Base-by-base conservation (phyloP, 2,113 vertebrate species). In the Climacteris rufus region DNA sequence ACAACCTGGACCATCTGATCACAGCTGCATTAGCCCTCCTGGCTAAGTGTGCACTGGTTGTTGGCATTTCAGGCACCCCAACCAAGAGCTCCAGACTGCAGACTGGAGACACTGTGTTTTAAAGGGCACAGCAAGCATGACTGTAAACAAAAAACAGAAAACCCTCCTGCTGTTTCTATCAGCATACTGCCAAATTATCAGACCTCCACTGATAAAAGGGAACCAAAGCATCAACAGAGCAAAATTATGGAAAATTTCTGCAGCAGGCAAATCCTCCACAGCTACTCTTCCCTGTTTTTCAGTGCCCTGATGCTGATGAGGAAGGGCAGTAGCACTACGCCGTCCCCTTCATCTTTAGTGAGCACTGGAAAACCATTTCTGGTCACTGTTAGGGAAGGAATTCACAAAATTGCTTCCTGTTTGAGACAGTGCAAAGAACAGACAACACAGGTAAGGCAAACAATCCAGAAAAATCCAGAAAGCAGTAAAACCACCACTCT, bases 71-170 rank as follows among this genome's bases (percentile, higher is more conserved):
- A 79, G 40, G 74, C 61, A 44, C 7, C 10, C 52, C 74, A 64
- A 35, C 52, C n/a, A 39, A 93, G 52, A 77, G 80, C 69, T 52
- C 20, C 70, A 60, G 37, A 23, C 63, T 60, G 11, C 33, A 11
- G 61, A 49, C 63, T 52, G 16, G 27, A 88, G 83, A 89, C 40
- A 9, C 35, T 33, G 28, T 14, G 45, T 66, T 91, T 94, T 63
- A 87, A 84, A 96, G 56, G 61, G 50, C 82, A 93, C 84, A 85
- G 78, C 78, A 82, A 94, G 44, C 24, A 44, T 8, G 24, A 78
- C 86, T 63, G 70, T 89, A 80, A 93, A 80, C n/a, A 59, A 90
- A 91, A 87, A 4, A 6, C 57, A 78, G 84, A 90, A 91, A 96
- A 69, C 53, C 49, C 31, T 84, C 63, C 88, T 1, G 2, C 88